These are phyloP conservation scores for Aricia agestis DNA, from an alignment of 1,140 invertebrate genomes.

Conservation along the genomic window DNA sequence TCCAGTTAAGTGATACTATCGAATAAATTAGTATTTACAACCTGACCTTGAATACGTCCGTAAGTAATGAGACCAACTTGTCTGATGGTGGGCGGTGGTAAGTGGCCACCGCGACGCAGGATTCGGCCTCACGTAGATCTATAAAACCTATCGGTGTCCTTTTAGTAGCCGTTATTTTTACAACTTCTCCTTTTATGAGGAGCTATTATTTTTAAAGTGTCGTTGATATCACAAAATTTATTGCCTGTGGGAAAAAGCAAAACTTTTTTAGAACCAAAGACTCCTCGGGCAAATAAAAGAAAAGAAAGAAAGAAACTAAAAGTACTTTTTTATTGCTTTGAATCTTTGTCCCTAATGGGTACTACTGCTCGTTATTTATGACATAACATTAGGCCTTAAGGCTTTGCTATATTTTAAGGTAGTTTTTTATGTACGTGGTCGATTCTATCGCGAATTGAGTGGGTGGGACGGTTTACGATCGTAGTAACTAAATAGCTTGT, in stretches of 20 bases:
- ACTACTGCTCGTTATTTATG: not conserved
- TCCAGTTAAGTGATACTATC: not conserved
- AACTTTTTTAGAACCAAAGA: not conserved
- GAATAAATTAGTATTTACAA: constrained; percentile 11
- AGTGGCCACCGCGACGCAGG: not conserved
- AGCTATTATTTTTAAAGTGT: not conserved
- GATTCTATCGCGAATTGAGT: not conserved
- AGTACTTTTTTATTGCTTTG: not conserved
- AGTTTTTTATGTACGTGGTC: not conserved
- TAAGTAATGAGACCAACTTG: not conserved
- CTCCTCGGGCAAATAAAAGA: too few relatives aligned
- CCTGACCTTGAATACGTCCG: not conserved
- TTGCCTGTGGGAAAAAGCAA: not conserved
- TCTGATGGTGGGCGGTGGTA: constrained; percentile 6
- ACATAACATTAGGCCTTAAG: not conserved
- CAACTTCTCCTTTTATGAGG: not conserved
- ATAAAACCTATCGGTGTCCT: not conserved
- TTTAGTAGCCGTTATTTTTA: not conserved
- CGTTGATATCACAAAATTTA: not conserved
- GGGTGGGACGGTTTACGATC: not conserved
- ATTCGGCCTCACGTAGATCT: not conserved
- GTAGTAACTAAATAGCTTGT: constrained; percentile 1
- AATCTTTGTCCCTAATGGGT: not conserved
- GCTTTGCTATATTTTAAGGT: constrained; percentile 1
- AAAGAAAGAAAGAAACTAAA: not conserved